A percentile compares a stretch with the other conserved stretches of the same genome.
Evolutionary conservation across 2,113 vertebrate genomes (phyloP).

Genomic region (Arothron firmamentum): DNA sequence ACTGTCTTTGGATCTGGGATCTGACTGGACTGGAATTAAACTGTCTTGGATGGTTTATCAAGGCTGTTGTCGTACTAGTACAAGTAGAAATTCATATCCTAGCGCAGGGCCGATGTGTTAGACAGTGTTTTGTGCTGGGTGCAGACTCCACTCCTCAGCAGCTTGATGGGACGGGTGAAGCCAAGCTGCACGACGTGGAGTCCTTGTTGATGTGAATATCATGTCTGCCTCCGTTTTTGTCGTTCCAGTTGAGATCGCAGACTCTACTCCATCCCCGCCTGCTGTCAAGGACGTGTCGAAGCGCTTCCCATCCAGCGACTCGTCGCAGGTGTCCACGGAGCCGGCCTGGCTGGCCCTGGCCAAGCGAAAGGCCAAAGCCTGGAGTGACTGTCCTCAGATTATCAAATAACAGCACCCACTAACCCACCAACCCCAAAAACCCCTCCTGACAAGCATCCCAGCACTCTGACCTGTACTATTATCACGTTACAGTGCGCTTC

Average conservation of each 20-base stretch:
- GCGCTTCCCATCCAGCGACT: conserved; percentile 89
- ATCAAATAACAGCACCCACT: conserved; percentile 83
- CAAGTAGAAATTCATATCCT: too few relatives aligned
- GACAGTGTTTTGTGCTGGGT: too few relatives aligned
- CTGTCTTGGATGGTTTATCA: too few relatives aligned
- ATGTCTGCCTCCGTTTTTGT: not conserved
- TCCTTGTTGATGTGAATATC: too few relatives aligned
- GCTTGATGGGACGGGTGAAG: too few relatives aligned
- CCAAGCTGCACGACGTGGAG: too few relatives aligned
- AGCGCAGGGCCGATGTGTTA: too few relatives aligned
- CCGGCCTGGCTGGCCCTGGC: conserved; percentile 96
- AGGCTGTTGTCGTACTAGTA: too few relatives aligned
- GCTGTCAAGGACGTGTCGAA: conserved; percentile 89
- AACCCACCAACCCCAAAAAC: not conserved
- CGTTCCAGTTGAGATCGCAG: conserved; percentile 88
- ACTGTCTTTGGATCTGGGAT: too few relatives aligned
- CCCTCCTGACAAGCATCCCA: not conserved
- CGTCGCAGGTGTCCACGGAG: conserved; percentile 88
- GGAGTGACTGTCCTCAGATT: conserved; percentile 99
- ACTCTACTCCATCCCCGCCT: conserved; percentile 80
- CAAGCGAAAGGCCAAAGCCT: conserved; percentile 98
- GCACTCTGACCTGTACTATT: conserved; percentile 54
- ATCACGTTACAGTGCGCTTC: conserved; percentile 59
- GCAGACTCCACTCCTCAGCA: too few relatives aligned
- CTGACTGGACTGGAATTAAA: too few relatives aligned